phyloP scores from a whole-genome alignment of 2,113 vertebrate species.

The Azemiops feae region DNA sequence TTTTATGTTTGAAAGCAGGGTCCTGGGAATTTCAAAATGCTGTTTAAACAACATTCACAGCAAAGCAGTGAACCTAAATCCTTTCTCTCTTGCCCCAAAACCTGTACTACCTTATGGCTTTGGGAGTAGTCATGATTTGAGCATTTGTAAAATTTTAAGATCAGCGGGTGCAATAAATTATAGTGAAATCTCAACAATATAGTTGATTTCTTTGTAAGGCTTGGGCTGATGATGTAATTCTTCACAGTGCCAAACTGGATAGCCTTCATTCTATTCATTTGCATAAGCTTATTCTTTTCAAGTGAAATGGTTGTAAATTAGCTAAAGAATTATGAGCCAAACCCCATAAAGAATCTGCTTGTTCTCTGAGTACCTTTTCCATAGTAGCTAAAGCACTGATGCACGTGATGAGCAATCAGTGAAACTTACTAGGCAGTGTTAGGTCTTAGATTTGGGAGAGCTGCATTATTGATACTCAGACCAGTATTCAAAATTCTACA shows the following conservation, averaged over 20 bases:
- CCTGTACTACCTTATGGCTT: rapidly evolving
- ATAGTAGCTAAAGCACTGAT: conserved; percentile 47
- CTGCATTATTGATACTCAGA: neutral
- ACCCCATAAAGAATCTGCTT: conserved; percentile 2
- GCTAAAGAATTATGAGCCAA: neutral
- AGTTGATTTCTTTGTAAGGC: neutral
- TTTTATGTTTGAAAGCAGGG: conserved; percentile 22
- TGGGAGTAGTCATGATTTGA: neutral
- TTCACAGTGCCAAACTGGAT: neutral
- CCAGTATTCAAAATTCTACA: neutral
- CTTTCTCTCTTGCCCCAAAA: neutral
- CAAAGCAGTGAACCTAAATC: neutral
- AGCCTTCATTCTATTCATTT: neutral
- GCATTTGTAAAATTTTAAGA: neutral
- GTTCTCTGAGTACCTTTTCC: conserved; percentile 41
- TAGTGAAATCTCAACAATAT: neutral
- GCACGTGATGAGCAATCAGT: neutral
- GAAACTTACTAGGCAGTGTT: neutral
- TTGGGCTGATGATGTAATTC: neutral
- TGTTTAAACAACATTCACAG: neutral
- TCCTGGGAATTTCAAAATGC: neutral
- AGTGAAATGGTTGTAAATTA: neutral
- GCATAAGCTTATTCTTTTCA: neutral
- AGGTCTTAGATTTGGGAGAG: neutral
- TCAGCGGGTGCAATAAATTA: conserved; percentile 2